A percentile compares a stretch with the other conserved stretches of the same genome.
phyloP scores from a whole-genome alignment of 2,113 vertebrate genomes.

The Myotis brandtii region DNA sequence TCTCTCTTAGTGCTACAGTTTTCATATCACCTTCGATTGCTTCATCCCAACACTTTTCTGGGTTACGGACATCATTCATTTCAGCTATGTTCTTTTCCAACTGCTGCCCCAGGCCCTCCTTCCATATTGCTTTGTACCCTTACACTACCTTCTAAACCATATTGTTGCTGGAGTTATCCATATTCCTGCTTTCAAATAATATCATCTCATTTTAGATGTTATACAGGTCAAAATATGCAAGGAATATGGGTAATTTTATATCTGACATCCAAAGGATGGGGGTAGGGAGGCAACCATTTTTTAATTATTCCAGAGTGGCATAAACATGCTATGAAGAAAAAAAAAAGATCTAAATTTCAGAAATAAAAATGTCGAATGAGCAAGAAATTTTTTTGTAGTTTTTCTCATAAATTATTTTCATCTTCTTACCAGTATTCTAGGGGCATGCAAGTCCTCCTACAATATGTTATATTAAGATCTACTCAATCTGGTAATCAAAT shows the following conservation, averaged over 20 bases:
- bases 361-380: slow-evolving; percentile 55
- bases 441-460: slow-evolving; percentile 47
- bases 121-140: background rate
- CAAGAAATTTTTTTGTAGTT: background rate
- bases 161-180: background rate
- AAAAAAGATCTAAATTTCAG: slow-evolving; percentile 4
- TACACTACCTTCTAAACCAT: background rate
- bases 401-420: slow-evolving; percentile 61
- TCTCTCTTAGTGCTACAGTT: background rate
- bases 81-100: background rate
- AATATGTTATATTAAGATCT: slow-evolving; percentile 72
- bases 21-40: background rate
- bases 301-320: background rate
- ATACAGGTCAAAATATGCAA: background rate
- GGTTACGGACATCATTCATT: background rate
- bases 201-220: background rate
- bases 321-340: background rate
- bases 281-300: background rate
- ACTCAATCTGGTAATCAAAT: slow-evolving; percentile 71
- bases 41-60: background rate
- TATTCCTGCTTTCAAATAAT: background rate
- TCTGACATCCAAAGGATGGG: background rate
- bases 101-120: background rate
- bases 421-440: slow-evolving; percentile 29
- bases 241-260: background rate